Evolutionary conservation across 2,888 invertebrate genomes (phyloP), one percentile per base, ranked within the genome.

Genomic region (Drosophila sordidula): DNA sequence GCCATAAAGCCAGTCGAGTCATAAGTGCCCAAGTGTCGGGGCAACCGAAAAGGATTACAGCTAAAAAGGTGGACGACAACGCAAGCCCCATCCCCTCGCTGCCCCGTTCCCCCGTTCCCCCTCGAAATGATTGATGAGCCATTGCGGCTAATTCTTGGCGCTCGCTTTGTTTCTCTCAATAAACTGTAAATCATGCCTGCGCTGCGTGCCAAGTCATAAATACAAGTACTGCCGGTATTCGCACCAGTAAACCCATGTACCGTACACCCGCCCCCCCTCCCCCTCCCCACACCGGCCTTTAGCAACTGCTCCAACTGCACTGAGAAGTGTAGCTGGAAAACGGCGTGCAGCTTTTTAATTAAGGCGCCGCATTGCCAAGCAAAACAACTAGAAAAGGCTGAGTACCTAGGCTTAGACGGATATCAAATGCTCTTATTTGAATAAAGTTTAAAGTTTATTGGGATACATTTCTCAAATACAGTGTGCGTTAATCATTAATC

Each of bases 131-230:
- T 82, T 82, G 83, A 84, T 84, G 83, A 85, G 82, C 69, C 82
- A 82, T 77, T 83, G 83, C 83, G 86, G 88, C 83, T 88, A 82
- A 87, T 83, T 87, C 86, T 83, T 86, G 80, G 83, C 83, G 64
- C 75, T 72, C 75, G 68, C 83, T 78, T 84, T 84, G 83, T 85
- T 85, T 83, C 75, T 84, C 81, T 81, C 78, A 73, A 85, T 73
- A 85, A 87, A 79, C 83, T 82, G 86, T 84, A 84, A 84, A 84
- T 84, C 83, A 84, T 88, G 80, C 74, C 77, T 54, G 62, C 74
- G 54, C 78, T 87, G 85, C 83, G 83, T 87, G 88, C 88, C 83
- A 85, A 83, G 83, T 87, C 83, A 87, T 83, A 83, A 87, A 83
- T 83, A 83, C 86, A 75, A 78, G 51, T 75, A 65, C 69, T 62